Conservation (phyloP, 2,113 vertebrate species). For the Morphnarchus princeps region DNA sequence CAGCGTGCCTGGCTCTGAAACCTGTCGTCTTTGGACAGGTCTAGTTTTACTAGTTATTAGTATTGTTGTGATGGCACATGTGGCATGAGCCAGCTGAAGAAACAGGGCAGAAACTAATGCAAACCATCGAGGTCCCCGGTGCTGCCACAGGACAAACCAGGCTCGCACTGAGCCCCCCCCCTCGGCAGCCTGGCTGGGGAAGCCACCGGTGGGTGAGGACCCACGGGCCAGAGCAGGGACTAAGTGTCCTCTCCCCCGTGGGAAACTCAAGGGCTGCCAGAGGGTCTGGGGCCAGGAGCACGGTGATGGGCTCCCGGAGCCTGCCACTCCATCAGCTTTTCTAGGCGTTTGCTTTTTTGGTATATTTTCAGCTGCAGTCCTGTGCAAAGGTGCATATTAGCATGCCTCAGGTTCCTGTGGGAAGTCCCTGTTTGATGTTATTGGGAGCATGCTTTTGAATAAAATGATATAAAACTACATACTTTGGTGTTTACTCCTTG, state of each 20-base stretch:
- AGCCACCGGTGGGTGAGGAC: fast-evolving
- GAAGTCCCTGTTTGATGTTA: neutral
- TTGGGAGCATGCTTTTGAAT: neutral
- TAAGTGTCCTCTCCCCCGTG: fast-evolving
- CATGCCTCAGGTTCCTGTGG: neutral
- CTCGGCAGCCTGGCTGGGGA: neutral
- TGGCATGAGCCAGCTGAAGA: neutral
- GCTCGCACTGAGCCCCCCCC: neutral
- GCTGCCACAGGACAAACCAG: neutral
- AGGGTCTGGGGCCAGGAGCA: fast-evolving
- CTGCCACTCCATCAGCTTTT: neutral
- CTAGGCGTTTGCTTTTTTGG: neutral
- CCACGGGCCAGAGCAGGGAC: neutral
- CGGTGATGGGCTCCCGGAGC: neutral
- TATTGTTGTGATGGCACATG: neutral
- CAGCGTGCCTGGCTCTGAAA: neutral
- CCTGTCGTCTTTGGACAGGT: neutral
- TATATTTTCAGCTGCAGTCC: neutral
- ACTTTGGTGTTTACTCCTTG: neutral
- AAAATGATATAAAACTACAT: neutral
- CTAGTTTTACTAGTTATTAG: neutral
- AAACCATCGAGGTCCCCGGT: fast-evolving
- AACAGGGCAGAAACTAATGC: neutral
- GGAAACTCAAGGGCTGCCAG: fast-evolving
- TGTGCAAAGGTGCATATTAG: neutral